phyloP scores from a whole-genome alignment of 2,888 invertebrate genomes.

The Coronaproctus castanopsis region DNA sequence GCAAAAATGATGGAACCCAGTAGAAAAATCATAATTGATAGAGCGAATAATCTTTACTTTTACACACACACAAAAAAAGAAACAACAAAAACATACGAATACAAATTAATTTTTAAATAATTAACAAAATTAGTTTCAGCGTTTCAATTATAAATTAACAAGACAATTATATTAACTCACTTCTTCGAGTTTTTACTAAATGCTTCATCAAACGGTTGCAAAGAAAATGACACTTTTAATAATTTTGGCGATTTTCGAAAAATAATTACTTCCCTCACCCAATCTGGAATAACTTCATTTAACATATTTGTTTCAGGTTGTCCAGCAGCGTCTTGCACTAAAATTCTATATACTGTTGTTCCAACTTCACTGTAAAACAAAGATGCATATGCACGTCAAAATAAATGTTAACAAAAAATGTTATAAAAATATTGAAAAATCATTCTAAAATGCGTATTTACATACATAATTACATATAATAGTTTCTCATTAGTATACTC shows the following conservation, averaged over 20 bases:
- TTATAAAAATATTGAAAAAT: too few species aligned
- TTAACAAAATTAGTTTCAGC: not conserved
- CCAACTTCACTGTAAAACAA: constrained; percentile 48
- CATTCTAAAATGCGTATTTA: too few species aligned
- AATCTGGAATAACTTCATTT: constrained; percentile 82
- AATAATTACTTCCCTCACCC: constrained; percentile 87
- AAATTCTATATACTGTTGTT: constrained; percentile 73
- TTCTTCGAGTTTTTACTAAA: constrained; percentile 50
- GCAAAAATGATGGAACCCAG: not conserved
- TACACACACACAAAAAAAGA: too few species aligned
- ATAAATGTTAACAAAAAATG: not conserved
- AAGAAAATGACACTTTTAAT: constrained; percentile 89
- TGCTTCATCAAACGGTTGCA: constrained; percentile 73
- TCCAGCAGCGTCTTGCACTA: constrained; percentile 81
- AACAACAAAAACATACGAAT: constrained; percentile 4
- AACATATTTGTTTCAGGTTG: constrained; percentile 82
- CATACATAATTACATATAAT: too few species aligned
- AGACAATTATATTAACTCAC: constrained; percentile 35
- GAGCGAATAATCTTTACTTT: not conserved
- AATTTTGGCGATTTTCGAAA: constrained; percentile 87
- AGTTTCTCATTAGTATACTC: too few species aligned
- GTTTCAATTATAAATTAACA: too few species aligned
- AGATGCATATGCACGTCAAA: not conserved
- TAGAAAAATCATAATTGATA: not conserved
- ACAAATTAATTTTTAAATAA: not conserved